phyloP scores from a whole-genome alignment of 2,797 vertebrate species.

The Eulemur albifrons region DNA sequence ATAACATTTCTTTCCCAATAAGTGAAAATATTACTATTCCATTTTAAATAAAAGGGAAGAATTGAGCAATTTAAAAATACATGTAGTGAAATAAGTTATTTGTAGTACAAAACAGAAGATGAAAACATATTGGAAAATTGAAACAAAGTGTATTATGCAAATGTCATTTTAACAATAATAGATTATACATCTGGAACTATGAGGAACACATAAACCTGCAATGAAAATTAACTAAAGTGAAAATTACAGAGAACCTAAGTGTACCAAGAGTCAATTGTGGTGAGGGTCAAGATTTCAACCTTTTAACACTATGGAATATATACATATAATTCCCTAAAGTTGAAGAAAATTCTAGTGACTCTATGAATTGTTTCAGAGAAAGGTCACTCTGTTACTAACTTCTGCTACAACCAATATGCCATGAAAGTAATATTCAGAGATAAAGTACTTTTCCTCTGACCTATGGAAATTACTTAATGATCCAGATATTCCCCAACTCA shows the following conservation, averaged over 20 bases:
- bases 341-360: constrained; percentile 23
- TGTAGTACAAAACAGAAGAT: neutral
- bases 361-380: constrained; percentile 55
- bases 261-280: neutral
- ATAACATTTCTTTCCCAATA: neutral
- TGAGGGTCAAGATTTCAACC: neutral
- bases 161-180: neutral
- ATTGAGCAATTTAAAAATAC: neutral
- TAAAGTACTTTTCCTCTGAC: constrained; percentile 65
- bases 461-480: constrained; percentile 65
- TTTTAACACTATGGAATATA: neutral
- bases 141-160: neutral
- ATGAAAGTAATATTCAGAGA: constrained; percentile 39
- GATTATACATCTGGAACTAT: neutral
- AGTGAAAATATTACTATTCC: neutral
- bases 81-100: neutral
- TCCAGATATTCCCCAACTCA: constrained; percentile 47
- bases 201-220: neutral
- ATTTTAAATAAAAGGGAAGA: neutral
- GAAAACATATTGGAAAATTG: neutral
- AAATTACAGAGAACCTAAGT: neutral
- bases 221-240: neutral
- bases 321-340: neutral
- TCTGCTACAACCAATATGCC: neutral
- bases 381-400: constrained; percentile 48